Base-by-base conservation (phyloP, 1,140 invertebrate genomes). In the Meteorus sp. region DNA sequence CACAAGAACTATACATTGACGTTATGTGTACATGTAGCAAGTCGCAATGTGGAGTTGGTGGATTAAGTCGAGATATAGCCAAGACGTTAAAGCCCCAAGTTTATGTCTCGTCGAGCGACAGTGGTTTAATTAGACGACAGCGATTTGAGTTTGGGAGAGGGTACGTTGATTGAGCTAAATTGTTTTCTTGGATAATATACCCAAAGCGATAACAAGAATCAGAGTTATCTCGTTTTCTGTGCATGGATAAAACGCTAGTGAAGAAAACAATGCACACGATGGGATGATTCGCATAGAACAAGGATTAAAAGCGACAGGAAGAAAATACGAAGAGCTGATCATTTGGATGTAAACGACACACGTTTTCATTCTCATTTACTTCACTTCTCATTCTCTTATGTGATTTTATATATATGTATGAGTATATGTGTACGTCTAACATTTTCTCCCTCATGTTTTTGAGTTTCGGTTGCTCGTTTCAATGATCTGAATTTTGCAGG, bases 101-200 rank as follows among this genome's bases (percentile, higher is more conserved):
- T 79, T 79, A 78, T 75, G 73, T 72, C 35, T 59, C 48, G 37
- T 66, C 70, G 67, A 67, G 71, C 69, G 71, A 76, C 70, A 73
- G 72, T 67, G 71, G 70, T 80, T 79, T 80, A 80, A 80, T 80
- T 80, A 80, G 76, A 78, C 70, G 74, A 68, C 72, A 69, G 68
- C 67, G 74, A 73, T 72, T 75, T 68, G 69, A n/a, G n/a, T 68
- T 70, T 75, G 54, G 66, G 72, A 77, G n/a, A n/a, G n/a, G n/a
- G n/a, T 78, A 78, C 75, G 75, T 78, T 81, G 76, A 81, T 81
- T 78, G 78, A 79, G 74, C 77, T 78, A 81, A 81, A 79, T 81
- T 78, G 77, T 79, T 78, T 78, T 74, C 72, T 68, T 70, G 63
- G 63, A 45, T 33, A 51, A 52, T 50, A 52, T 48, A n/a, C n/a